Evolutionary conservation across 2,113 vertebrate genomes (phyloP), one percentile per base, ranked within the genome.

Genomic region (Gasterosteus nipponicus): DNA sequence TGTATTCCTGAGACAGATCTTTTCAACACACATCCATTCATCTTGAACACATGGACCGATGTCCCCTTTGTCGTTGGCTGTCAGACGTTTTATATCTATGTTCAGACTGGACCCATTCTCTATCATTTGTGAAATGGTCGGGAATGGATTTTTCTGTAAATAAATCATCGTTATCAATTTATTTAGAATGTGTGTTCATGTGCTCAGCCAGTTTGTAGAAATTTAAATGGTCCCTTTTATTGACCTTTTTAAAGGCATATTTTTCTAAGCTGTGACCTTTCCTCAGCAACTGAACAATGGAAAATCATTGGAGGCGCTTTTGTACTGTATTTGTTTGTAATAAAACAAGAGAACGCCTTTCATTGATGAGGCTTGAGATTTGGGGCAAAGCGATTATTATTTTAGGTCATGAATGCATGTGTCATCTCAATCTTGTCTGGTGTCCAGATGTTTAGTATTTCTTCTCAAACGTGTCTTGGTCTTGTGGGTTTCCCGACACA

Each of bases 311-410:
- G 76, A 78, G 71, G 69, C 75, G 22, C 19, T 75, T 90, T 91
- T 90, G 54, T 85, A 88, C 69, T 86, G 80, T 87, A 79, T 82
- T 84, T 91, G 83, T 93, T 92, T 93, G 74, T 92, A 93, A 89
- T 93, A 94, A 94, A 93, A 92, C 77, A 84, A 80, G 35, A 77
- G 46, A 64, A 76, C 61, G n/a, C 3, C 2, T 49, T 38, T 26
- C 18, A 33, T 14, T 53, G 18, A 56, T 22, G 22, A 19, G 41
- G 33, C 62, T 7, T 71, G 35, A 6, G 35, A 9, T 75, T 75
- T 74, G 33, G 12, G 8, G 31, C 31, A 44, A 39, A 16, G 35
- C 14, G 19, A 11, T 29, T 4, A 70, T 26, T 35, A 54, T 18
- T 68, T 57, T 38, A 38, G 3, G 46, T 56, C 1, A 39, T 29